phyloP scores from a whole-genome alignment of 2,888 invertebrate genomes.

The Tryphoninae sp. region DNA sequence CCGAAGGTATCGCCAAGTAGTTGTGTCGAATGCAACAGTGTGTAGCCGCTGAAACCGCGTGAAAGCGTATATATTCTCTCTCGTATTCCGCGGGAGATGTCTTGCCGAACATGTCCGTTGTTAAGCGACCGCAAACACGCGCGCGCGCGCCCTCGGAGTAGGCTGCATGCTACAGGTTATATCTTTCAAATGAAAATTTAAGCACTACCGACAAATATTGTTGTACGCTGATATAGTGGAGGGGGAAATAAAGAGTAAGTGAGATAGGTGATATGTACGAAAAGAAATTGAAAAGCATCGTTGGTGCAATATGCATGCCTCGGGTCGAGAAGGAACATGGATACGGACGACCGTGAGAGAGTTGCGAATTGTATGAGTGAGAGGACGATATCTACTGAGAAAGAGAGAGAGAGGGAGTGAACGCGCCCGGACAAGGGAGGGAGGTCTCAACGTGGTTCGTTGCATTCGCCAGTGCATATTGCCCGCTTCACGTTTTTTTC shows the following conservation, averaged over 20 bases:
- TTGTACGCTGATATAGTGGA: slow-evolving; percentile 21
- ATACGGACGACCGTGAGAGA: slow-evolving; percentile 54
- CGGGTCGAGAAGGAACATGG: slow-evolving; percentile 11
- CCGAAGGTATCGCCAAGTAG: background rate
- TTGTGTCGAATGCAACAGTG: slow-evolving; percentile 31
- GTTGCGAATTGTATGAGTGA: slow-evolving; percentile 41
- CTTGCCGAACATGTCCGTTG: background rate
- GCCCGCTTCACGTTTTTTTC: slow-evolving; percentile 47
- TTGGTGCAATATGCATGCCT: slow-evolving; percentile 57
- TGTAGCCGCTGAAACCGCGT: slow-evolving; percentile 30
- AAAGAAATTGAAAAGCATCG: slow-evolving; percentile 44
- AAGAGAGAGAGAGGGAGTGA: slow-evolving; percentile 7
- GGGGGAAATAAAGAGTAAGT: slow-evolving; percentile 54
- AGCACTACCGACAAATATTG: slow-evolving; percentile 26
- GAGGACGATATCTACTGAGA: slow-evolving; percentile 21
- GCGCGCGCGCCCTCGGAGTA: slow-evolving; percentile 32
- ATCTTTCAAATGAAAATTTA: slow-evolving; percentile 58
- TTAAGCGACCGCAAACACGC: background rate
- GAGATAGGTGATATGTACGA: slow-evolving; percentile 12
- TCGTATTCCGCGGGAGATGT: slow-evolving; percentile 12
- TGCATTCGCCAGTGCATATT: slow-evolving; percentile 62
- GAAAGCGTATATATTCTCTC: slow-evolving; percentile 30
- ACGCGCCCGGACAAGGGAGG: background rate
- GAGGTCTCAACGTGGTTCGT: slow-evolving; percentile 54
- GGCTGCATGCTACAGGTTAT: slow-evolving; percentile 60